Conservation (phyloP, 2,113 vertebrate species). For the Alethe castanea region DNA sequence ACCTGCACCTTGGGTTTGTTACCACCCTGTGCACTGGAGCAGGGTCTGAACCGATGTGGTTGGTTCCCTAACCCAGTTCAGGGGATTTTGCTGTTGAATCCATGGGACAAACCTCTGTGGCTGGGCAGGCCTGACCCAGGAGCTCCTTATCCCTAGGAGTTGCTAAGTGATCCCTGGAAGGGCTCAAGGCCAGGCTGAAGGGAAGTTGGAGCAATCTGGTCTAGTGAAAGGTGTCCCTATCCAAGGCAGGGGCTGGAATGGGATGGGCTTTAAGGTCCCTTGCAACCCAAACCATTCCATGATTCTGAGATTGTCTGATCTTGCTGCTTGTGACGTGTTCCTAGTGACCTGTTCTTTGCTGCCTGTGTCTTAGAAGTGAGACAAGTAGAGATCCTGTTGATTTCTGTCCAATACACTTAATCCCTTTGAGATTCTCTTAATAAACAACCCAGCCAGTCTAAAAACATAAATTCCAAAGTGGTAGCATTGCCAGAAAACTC, state of each 20-base stretch:
- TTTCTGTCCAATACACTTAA: not conserved
- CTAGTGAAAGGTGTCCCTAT: not conserved
- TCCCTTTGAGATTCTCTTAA: not conserved
- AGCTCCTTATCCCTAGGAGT: not conserved
- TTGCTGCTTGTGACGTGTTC: not conserved
- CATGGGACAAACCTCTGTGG: not conserved
- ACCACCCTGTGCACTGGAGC: not conserved
- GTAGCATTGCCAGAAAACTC: not conserved
- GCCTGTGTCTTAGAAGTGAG: not conserved
- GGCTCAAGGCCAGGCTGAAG: not conserved
- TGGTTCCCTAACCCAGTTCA: not conserved
- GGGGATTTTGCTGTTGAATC: not conserved
- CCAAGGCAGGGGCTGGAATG: not conserved
- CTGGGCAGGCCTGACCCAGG: not conserved
- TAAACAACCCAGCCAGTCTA: not conserved
- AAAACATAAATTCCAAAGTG: not conserved
- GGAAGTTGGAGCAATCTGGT: not conserved
- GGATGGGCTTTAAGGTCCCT: not conserved
- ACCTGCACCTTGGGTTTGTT: fast-evolving
- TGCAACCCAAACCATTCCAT: not conserved
- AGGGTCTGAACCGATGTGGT: not conserved
- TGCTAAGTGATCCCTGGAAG: not conserved
- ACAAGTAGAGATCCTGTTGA: not conserved
- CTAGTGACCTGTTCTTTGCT: not conserved
- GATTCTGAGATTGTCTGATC: not conserved